phyloP scores from a whole-genome alignment of 2,888 invertebrate genomes.

The Sphinx pinastri region DNA sequence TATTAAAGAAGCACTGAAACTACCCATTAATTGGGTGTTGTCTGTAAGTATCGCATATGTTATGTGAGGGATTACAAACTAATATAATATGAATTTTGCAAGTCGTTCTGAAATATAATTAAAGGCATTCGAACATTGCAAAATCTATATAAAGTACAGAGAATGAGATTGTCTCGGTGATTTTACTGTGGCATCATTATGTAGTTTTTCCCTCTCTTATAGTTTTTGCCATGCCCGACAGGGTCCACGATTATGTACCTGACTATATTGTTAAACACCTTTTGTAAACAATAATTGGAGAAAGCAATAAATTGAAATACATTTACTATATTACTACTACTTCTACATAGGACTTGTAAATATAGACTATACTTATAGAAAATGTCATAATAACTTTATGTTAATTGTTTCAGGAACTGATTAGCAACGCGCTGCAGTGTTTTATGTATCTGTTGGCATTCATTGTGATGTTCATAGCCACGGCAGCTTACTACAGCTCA shows the following conservation, averaged over 20 bases:
- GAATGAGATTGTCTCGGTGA: not conserved
- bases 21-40: constrained; percentile 93
- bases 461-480: constrained; percentile 89
- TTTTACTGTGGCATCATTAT: not conserved
- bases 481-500: constrained; percentile 60
- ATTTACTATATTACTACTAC: no score
- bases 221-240: no score
- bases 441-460: constrained; percentile 91
- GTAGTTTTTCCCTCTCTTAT: no score
- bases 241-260: no score
- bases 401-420: constrained; percentile 87
- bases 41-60: constrained; percentile 84
- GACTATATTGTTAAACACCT: no score
- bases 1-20: constrained; percentile 89
- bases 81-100: not conserved
- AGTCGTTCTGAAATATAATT: not conserved
- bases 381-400: constrained; percentile 14
- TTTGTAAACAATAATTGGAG: no score
- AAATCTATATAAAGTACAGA: not conserved
- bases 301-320: no score
- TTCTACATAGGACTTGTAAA: no score
- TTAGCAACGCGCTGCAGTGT: constrained; percentile 88
- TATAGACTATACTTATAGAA: not conserved
- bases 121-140: not conserved
- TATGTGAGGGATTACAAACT: no score